phyloP scores from a whole-genome alignment of 2,797 vertebrate species.

The Sebastes steindachneri region DNA sequence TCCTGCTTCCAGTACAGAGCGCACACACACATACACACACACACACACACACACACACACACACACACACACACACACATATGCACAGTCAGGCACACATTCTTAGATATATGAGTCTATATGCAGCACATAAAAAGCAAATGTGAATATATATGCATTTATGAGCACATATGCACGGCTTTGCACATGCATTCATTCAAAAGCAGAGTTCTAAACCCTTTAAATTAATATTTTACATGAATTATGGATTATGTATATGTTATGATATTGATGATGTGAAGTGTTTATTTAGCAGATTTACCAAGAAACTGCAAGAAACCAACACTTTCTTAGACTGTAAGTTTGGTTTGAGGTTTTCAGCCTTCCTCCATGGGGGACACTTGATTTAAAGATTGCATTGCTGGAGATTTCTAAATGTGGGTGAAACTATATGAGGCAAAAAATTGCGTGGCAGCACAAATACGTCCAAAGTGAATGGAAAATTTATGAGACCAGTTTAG shows the following conservation, averaged over 20 bases:
- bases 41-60: neutral
- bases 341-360: neutral
- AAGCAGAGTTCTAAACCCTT: neutral
- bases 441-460: neutral
- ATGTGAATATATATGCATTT: neutral
- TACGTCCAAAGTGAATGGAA: neutral
- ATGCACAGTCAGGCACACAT: neutral
- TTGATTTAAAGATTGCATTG: neutral
- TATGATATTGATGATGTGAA: neutral
- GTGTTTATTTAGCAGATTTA: neutral
- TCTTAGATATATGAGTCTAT: slow-evolving; percentile 5
- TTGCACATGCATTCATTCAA: neutral
- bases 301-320: neutral
- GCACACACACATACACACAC: neutral
- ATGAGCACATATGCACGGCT: neutral
- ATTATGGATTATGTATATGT: slow-evolving; percentile 6
- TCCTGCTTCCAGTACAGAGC: slow-evolving; percentile 8
- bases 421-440: neutral
- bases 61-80: neutral
- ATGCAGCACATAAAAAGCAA: neutral
- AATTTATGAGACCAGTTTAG: neutral
- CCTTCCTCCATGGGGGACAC: neutral
- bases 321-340: neutral
- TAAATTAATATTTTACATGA: neutral
- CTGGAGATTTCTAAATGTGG: neutral